Conservation (phyloP, 2,113 vertebrate genomes). For the Australoheros scitulus region DNA sequence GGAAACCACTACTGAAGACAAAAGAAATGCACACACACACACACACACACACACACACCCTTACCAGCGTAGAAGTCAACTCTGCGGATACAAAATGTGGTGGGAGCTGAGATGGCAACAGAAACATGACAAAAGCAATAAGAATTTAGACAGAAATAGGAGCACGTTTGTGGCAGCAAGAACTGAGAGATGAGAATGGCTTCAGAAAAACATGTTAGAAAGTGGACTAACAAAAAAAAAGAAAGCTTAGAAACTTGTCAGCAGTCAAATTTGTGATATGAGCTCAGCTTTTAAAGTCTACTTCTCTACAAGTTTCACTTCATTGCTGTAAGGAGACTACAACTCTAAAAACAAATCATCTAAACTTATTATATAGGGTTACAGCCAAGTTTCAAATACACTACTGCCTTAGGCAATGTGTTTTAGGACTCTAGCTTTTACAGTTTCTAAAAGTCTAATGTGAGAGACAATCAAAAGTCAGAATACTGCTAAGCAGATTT, state of each 20-base stretch:
- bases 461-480: background rate
- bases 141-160: background rate
- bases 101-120: slow-evolving; percentile 81
- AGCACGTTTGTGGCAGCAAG: slow-evolving; percentile 2
- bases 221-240: background rate
- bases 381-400: background rate
- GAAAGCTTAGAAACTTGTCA: background rate
- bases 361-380: background rate
- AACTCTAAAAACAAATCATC: background rate
- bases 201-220: background rate
- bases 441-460: background rate
- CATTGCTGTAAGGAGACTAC: background rate
- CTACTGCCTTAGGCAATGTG: background rate
- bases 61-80: slow-evolving; percentile 88
- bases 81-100: slow-evolving; percentile 84
- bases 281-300: background rate
- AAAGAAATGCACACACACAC: background rate
- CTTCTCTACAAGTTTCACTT: background rate
- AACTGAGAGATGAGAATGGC: rapidly evolving
- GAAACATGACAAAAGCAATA: slow-evolving; percentile 51
- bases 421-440: background rate
- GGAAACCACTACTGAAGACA: background rate
- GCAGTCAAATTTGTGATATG: background rate
- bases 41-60: slow-evolving; percentile 47
- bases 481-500: background rate